A percentile compares a stretch with the other conserved stretches of the same genome.
These are phyloP conservation scores for Aspidoscelis tigris DNA, from an alignment of 2,113 vertebrate species.

Conservation along the genomic window DNA sequence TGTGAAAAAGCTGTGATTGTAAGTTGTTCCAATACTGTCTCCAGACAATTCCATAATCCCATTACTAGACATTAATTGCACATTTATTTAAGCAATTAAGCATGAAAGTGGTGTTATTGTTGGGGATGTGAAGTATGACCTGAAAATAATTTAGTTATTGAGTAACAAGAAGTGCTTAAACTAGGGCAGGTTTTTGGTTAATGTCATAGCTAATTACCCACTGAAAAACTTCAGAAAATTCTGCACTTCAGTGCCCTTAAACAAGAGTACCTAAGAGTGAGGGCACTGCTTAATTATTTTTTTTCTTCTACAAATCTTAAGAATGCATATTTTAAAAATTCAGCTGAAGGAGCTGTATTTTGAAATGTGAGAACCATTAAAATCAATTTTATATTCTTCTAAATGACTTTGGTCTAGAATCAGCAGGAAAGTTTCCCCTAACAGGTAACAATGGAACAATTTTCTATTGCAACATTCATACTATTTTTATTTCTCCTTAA, in stretches of 20 bases:
- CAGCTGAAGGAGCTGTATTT: background rate
- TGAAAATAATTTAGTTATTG: constrained; percentile 71
- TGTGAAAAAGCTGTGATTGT: constrained; percentile 31
- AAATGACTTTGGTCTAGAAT: background rate
- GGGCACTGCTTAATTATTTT: too few relatives aligned
- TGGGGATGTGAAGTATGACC: constrained; percentile 65
- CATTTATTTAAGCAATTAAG: constrained; percentile 76
- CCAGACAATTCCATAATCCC: constrained; percentile 50
- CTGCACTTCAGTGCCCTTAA: background rate
- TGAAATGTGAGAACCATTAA: background rate
- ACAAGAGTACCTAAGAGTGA: background rate
- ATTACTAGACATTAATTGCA: constrained; percentile 54
- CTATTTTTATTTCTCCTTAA: too few relatives aligned
- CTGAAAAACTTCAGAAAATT: constrained; percentile 45
- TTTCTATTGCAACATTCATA: too few relatives aligned
- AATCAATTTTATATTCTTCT: too few relatives aligned
- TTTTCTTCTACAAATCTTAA: constrained; percentile 23
- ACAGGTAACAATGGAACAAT: too few relatives aligned
- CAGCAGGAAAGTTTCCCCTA: too few relatives aligned
- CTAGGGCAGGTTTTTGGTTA: constrained; percentile 60
- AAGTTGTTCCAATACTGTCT: constrained; percentile 51
- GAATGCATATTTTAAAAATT: background rate
- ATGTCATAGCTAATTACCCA: constrained; percentile 54
- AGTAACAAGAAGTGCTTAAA: constrained; percentile 62
- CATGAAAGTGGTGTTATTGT: constrained; percentile 68